Percentiles rank a stretch among this genome's conserved stretches.
Conservation (phyloP, 2,113 vertebrate genomes). For the Charina bottae region DNA sequence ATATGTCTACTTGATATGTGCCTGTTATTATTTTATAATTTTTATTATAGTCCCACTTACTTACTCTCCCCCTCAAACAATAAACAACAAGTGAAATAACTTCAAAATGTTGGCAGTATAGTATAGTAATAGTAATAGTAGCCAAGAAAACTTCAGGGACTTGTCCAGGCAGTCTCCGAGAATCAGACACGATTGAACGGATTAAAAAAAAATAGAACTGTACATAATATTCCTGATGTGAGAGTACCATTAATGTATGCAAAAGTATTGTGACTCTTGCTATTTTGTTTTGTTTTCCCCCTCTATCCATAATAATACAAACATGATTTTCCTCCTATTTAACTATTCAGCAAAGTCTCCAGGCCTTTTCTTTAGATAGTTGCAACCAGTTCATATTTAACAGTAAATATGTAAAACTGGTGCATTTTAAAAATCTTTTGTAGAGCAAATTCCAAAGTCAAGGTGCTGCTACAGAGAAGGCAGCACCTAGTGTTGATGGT, state of each 20-base stretch:
- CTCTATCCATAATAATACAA: neutral
- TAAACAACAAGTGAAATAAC: neutral
- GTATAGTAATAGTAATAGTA: too few species aligned
- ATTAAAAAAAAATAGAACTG: neutral
- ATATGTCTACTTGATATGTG: neutral
- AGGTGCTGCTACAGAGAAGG: neutral
- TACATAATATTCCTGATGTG: neutral
- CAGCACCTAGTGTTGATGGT: neutral
- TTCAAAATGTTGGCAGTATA: too few species aligned
- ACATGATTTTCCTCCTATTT: neutral
- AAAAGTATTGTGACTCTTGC: neutral
- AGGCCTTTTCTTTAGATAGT: neutral
- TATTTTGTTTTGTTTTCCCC: neutral
- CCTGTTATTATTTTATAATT: neutral
- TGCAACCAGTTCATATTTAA: neutral
- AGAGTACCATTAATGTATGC: neutral
- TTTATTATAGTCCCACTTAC: neutral
- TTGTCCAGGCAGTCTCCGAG: too few species aligned
- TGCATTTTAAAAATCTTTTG: neutral
- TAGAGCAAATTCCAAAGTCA: neutral
- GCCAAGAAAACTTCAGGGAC: too few species aligned
- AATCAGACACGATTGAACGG: too few species aligned
- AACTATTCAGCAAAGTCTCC: neutral
- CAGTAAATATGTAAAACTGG: neutral
- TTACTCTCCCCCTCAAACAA: too few species aligned